Base-by-base conservation (phyloP, 2,113 vertebrate species). In the Vanacampus margaritifer region DNA sequence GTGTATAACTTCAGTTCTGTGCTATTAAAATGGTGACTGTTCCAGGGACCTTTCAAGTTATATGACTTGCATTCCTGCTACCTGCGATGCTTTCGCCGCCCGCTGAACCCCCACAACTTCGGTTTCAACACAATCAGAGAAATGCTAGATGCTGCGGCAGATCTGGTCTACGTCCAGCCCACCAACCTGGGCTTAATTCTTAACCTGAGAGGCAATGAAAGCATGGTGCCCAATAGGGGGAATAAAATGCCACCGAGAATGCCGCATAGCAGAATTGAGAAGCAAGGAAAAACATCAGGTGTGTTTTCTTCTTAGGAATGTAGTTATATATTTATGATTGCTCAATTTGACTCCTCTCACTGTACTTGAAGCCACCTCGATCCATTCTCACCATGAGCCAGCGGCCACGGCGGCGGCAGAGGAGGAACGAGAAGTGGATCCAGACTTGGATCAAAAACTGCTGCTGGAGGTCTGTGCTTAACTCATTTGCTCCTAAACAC, bases 91-190 rank as follows among this genome's bases (percentile, higher is more conserved):
- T 99, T 95, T 37, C 94, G 94, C 60, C 83, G 85, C 5, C 83
- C 71, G 0, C 93, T 99, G 77, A 83, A 83, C 11, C 89, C 92
- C 35, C 61, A 65, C 1, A 90, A 82, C 11, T 95, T 93, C 0
- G 95, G 96, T 53, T 99, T 97, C 77, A 87, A 87, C 65, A 96
- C 95, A 11, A 65, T 91, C n/a, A 76, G 64, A 24, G 94, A 97
- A 79, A 92, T 95, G 76, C 78, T 98, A 41, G 79, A 61, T 13
- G 91, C 92, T 0, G 67, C 90, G 6, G 76, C 87, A 0, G 94
- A 97, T 79, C 51, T 93, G 43, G 45, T 99, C 56, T 11, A 24
- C 0, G 57, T 97, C 56, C 77, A 90, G 39, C 93, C 94, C 71
- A 88, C 91, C 78, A 89, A 88, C 71, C 76, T 82, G 26, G 95